Evolutionary conservation across 2,888 invertebrate species (phyloP).

Genomic region (Meteorus colon): DNA sequence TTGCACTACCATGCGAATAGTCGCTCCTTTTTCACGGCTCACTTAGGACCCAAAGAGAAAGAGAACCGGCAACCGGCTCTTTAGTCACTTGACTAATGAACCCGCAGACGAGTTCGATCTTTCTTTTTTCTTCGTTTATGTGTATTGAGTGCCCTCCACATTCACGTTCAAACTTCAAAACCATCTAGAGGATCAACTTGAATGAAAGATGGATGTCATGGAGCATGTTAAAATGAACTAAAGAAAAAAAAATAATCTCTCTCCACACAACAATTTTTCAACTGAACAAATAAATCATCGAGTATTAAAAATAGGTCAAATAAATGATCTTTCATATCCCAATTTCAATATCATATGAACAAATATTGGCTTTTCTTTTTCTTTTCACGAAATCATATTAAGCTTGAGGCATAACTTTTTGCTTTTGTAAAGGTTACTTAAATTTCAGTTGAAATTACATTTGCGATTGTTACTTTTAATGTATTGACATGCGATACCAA

Average conservation of each 20-base stretch:
- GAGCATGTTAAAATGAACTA: not conserved
- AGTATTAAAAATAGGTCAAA: not conserved
- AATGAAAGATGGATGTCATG: conserved; percentile 56
- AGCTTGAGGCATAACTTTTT: no score
- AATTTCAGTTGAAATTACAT: no score
- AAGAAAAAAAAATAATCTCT: not conserved
- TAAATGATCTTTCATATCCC: not conserved
- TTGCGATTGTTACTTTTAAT: no score
- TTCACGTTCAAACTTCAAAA: conserved; percentile 54
- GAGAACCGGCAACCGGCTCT: conserved; percentile 51
- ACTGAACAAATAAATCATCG: no score
- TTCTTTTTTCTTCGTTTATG: not conserved
- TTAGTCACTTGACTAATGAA: conserved; percentile 70
- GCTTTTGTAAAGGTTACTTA: no score
- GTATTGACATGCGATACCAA: no score
- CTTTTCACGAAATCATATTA: no score
- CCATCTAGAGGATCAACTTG: conserved; percentile 57
- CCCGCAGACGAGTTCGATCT: conserved; percentile 47
- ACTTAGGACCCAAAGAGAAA: conserved; percentile 52
- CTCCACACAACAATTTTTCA: conserved; percentile 7
- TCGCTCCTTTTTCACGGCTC: conserved; percentile 57
- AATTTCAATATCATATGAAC: no score
- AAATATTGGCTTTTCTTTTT: no score
- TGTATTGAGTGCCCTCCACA: conserved; percentile 20
- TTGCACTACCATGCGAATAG: conserved; percentile 22